Conservation (phyloP, 1,140 invertebrate species). For the Phortica variegata region DNA sequence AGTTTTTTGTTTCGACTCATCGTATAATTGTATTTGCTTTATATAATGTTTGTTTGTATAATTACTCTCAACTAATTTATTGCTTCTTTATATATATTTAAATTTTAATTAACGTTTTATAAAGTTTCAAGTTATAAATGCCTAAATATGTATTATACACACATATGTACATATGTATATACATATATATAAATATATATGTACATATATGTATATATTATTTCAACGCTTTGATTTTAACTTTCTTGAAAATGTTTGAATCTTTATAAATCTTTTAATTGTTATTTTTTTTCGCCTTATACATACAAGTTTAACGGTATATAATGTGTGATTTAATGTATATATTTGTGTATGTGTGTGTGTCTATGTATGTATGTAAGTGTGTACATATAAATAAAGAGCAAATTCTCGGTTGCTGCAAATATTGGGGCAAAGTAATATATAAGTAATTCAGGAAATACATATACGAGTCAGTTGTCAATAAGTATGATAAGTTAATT, state of each 20-base stretch:
- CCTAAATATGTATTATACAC: conserved; percentile 13
- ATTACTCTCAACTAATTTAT: conserved; percentile 35
- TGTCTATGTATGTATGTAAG: conserved; percentile 23
- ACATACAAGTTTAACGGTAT: not conserved
- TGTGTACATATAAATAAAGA: conserved; percentile 13
- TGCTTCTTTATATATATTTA: conserved; percentile 4
- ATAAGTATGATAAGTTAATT: conserved; percentile 1
- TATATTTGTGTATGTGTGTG: too few relatives aligned
- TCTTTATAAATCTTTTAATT: not conserved
- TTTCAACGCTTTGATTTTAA: not conserved
- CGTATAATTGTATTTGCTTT: conserved; percentile 12
- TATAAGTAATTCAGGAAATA: not conserved
- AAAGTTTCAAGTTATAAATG: not conserved
- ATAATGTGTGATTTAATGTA: conserved; percentile 2
- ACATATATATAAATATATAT: conserved; percentile 27
- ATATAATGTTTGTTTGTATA: conserved; percentile 25
- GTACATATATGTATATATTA: conserved; percentile 26
- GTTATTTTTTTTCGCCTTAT: not conserved
- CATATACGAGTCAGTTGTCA: not conserved
- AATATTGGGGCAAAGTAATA: not conserved
- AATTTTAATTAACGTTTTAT: not conserved
- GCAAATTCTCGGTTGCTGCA: not conserved
- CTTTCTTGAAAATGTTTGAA: not conserved
- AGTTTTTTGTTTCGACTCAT: not conserved
- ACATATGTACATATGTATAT: conserved; percentile 17